phyloP scores from a whole-genome alignment of 2,797 vertebrate genomes.

The Onychomys leucogaster region DNA sequence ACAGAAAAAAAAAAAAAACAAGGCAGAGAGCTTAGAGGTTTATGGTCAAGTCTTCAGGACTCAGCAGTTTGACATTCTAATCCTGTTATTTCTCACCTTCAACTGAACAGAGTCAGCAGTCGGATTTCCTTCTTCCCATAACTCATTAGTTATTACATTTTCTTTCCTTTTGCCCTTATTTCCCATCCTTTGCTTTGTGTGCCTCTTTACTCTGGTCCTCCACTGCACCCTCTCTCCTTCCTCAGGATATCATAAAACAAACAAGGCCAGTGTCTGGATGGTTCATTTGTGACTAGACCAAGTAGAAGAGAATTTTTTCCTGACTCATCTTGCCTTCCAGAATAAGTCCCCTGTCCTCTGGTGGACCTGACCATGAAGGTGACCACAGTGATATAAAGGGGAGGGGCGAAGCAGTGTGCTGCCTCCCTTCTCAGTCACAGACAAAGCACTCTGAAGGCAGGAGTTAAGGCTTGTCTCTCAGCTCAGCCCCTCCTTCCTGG shows the following conservation, averaged over 20 bases:
- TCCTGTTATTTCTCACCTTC: conserved; percentile 80
- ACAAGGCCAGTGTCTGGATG: background rate
- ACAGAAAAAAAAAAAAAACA: conserved; percentile 31
- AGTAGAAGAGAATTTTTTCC: background rate
- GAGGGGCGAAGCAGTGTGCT: background rate
- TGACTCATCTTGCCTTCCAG: background rate
- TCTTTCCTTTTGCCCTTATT: background rate
- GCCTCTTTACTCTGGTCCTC: background rate
- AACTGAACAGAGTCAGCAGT: conserved; percentile 67
- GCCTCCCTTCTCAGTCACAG: background rate
- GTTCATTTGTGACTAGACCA: conserved; percentile 18
- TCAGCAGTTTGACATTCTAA: conserved; percentile 82
- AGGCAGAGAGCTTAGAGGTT: conserved; percentile 63
- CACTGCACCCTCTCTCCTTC: background rate
- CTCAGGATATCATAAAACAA: conserved; percentile 15
- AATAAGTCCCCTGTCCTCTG: background rate
- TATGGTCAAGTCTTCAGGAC: conserved; percentile 74
- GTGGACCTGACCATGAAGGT: background rate
- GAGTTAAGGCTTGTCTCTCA: background rate
- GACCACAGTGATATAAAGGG: background rate
- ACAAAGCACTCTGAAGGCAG: conserved; percentile 2
- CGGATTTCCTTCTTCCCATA: background rate
- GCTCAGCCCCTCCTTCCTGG: background rate
- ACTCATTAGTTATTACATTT: conserved; percentile 19
- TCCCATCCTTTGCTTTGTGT: background rate